Evolutionary conservation across 2,113 vertebrate species (phyloP), one percentile per base, ranked within the genome.

Genomic region (Lathamus discolor): DNA sequence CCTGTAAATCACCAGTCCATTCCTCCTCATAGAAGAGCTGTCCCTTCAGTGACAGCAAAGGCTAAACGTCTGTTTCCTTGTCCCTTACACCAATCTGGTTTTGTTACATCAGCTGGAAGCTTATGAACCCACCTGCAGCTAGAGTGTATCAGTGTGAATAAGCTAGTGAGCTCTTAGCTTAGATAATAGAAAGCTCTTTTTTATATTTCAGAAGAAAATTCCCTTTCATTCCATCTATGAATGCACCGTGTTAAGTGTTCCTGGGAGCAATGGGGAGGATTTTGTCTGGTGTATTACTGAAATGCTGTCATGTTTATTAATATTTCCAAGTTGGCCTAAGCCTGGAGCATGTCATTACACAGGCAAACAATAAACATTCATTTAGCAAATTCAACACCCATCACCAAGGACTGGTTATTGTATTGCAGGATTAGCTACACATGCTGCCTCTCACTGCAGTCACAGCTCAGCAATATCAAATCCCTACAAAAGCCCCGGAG

Each of bases 331-430:
- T 39, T 75, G 69, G 52, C 61, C 43, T 49, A 90, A 94, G 44
- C 62, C 73, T 74, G 7, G 0, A 3, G 7, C 37, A 83, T 70
- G 67, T 95, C 87, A 94, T 94, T 97, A 95, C 93, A 73, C 33
- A 80, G 68, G 83, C 61, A 92, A 97, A 96, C 91, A 97, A 95
- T 93, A 88, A 95, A 74, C 82, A 22, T 15, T 49, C 20, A 70
- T 97, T 95, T 93, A 96, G 73, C 77, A 80, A 83, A 90, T 86
- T 59, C 7, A 3, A 85, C 87, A 78, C 80, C 79, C 64, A 75
- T 77, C 46, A 74, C 0, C 3, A 93, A 78, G 88, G 78, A 83
- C 49, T 74, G 84, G 41, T 80, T 95, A 85, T 95, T 97, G 85
- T 97, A 35, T 54, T 23, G 8, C 31, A 69, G 91, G 92, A 97